These are phyloP conservation scores for Spisula subtruncata DNA, from an alignment of 2,888 invertebrate species.

Conservation along the genomic window DNA sequence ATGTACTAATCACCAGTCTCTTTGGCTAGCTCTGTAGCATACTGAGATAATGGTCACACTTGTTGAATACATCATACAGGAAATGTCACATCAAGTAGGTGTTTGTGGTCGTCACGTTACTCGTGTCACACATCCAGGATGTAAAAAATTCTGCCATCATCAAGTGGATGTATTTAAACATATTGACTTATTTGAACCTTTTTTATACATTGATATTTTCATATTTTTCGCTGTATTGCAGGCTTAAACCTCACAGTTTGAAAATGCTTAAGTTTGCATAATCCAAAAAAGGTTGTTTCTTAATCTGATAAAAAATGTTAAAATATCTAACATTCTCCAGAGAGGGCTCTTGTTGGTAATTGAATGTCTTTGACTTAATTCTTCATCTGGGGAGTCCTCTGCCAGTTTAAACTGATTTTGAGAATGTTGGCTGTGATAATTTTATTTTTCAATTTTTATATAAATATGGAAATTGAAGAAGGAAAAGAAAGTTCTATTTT, in stretches of 20 bases:
- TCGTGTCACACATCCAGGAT: background rate
- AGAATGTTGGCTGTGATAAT: too few species aligned
- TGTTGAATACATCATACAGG: background rate
- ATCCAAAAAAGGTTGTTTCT: background rate
- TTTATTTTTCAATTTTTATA: too few species aligned
- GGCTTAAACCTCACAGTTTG: background rate
- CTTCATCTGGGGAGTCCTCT: background rate
- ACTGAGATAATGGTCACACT: constrained; percentile 5
- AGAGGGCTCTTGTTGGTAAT: background rate
- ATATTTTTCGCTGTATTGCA: background rate
- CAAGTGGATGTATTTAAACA: background rate
- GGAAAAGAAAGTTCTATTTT: too few species aligned
- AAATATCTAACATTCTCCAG: background rate
- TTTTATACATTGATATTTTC: background rate
- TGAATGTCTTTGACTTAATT: background rate
- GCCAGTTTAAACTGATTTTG: too few species aligned
- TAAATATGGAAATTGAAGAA: too few species aligned
- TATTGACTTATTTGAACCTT: background rate
- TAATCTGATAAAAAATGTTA: too few species aligned
- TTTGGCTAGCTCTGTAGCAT: background rate
- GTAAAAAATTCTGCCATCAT: background rate
- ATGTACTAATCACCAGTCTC: background rate
- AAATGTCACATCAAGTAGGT: constrained; percentile 6
- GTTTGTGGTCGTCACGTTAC: too few species aligned
- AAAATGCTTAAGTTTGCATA: constrained; percentile 4